Evolutionary conservation across 2,113 vertebrate species (phyloP).

Genomic region (Laticauda laticaudata): DNA sequence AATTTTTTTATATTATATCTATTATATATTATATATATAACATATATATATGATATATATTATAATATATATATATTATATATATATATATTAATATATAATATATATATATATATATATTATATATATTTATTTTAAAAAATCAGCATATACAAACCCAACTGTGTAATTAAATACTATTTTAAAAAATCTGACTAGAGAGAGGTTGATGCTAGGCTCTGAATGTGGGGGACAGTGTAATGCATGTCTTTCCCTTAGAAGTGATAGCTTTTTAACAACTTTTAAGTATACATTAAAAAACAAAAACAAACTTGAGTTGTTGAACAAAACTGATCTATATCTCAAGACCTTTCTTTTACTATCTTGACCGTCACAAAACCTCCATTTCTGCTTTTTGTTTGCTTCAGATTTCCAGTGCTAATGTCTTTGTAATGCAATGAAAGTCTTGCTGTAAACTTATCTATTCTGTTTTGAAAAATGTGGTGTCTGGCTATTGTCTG

Average conservation of each 20-base stretch:
- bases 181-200: constrained; percentile 18
- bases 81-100: constrained; percentile 19
- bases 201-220: constrained; percentile 15
- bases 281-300: constrained; percentile 18
- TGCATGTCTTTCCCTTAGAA: constrained; percentile 13
- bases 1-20: too few relatives aligned
- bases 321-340: constrained; percentile 17
- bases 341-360: constrained; percentile 5
- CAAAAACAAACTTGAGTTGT: constrained; percentile 30
- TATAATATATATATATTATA: too few relatives aligned
- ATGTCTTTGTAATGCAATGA: constrained; percentile 30
- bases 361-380: constrained; percentile 1
- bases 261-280: background rate
- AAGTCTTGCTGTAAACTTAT: constrained; percentile 19
- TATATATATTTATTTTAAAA: too few relatives aligned
- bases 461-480: constrained; percentile 6
- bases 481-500: background rate
- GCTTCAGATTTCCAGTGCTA: constrained; percentile 12
- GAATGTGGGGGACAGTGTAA: background rate
- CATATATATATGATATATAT: too few relatives aligned
- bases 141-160: constrained; percentile 2
- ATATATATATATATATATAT: background rate
- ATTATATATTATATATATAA: too few relatives aligned
- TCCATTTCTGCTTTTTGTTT: constrained; percentile 17
- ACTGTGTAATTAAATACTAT: constrained; percentile 9